A percentile compares a stretch with the other conserved stretches of the same genome.
Conservation (phyloP, 2,888 invertebrate species). For the Campaea margaritaria region DNA sequence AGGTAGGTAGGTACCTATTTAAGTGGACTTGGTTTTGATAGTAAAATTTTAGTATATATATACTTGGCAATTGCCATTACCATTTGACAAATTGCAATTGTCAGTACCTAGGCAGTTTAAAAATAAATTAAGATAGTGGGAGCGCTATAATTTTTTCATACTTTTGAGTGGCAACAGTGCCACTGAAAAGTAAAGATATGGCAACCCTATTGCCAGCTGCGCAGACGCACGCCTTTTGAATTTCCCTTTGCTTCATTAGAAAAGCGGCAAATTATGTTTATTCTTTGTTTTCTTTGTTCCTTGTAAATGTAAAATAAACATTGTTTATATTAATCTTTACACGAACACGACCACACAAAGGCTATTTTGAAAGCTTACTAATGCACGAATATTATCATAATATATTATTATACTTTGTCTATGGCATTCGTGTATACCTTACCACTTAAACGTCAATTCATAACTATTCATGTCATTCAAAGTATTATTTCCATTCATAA, state of each 20-base stretch:
- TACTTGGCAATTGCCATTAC: too few species aligned
- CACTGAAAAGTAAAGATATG: too few species aligned
- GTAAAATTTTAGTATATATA: too few species aligned
- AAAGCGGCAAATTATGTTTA: slow-evolving; percentile 3
- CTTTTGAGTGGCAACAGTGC: too few species aligned
- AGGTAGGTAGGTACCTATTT: too few species aligned
- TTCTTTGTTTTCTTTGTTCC: slow-evolving; percentile 2
- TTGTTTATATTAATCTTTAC: background rate
- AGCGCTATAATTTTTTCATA: too few species aligned
- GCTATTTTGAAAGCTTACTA: slow-evolving; percentile 3
- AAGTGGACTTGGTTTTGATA: too few species aligned
- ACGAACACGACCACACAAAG: slow-evolving; percentile 10
- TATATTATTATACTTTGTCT: slow-evolving; percentile 1
- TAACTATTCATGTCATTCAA: slow-evolving; percentile 20
- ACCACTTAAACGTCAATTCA: slow-evolving; percentile 13
- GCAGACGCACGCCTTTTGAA: background rate
- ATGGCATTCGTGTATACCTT: slow-evolving; percentile 3
- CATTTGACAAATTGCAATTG: too few species aligned
- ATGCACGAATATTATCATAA: slow-evolving; percentile 10
- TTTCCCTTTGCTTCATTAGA: slow-evolving; percentile 26
- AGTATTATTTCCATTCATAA: background rate
- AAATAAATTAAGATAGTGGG: too few species aligned
- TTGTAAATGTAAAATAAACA: background rate
- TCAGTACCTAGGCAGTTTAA: too few species aligned
- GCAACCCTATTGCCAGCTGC: too few species aligned